Evolutionary conservation across 2,113 vertebrate genomes (phyloP).

Genomic region (Ovis canadensis): DNA sequence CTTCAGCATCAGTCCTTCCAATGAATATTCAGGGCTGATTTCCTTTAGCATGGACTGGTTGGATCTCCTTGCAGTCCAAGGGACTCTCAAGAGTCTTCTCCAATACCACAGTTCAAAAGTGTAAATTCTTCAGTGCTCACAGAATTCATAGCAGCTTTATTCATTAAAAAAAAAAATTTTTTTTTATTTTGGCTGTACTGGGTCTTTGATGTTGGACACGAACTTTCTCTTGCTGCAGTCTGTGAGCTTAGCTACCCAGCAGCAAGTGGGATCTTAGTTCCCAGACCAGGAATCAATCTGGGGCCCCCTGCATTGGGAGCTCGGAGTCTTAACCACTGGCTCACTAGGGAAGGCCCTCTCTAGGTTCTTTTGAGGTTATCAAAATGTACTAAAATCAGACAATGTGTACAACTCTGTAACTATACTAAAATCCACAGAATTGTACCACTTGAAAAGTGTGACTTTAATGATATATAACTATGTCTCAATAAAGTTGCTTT

Average conservation of each 20-base stretch:
- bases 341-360: not conserved
- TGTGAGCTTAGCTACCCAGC: not conserved
- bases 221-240: not conserved
- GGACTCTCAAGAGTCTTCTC: not conserved
- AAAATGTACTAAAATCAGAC: not conserved
- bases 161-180: not conserved
- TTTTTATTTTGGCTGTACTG: not conserved
- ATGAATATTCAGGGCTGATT: not conserved
- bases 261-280: not conserved
- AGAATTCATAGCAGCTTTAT: not conserved
- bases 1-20: not conserved
- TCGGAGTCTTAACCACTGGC: not conserved
- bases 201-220: accelerated
- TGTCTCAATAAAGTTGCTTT: not conserved
- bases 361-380: not conserved
- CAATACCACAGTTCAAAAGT: not conserved
- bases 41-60: not conserved
- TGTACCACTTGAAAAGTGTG: not conserved
- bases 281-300: not conserved
- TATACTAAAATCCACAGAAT: not conserved
- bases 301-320: not conserved
- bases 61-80: not conserved
- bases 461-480: not conserved
- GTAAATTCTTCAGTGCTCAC: accelerated
- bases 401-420: not conserved